Evolutionary conservation across 2,797 vertebrate genomes (phyloP), one percentile per base, ranked within the genome.

Genomic region (Thalassophryne amazonica): DNA sequence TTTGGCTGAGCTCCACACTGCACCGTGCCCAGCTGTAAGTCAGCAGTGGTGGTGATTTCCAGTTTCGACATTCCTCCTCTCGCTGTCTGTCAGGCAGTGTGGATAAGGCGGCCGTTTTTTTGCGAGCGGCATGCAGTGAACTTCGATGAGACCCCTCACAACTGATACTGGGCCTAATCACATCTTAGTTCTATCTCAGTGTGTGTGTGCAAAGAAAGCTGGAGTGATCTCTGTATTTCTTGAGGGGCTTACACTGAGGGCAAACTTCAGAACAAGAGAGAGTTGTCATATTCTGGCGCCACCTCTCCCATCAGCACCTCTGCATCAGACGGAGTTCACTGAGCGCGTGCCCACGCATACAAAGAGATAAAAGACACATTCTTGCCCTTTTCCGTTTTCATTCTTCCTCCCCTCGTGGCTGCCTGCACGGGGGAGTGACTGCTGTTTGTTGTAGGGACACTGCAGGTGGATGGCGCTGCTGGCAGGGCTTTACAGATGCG

Each of bases 131-230:
- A 35, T 46, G 69, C 73, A 64, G 35, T 70, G 75, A 76, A 83
- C 81, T 83, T 55, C 80, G 73, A 78, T 73, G 79, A 71, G 61
- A 76, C 52, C 59, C 54, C 52, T 80, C 69, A 77, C 69, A 63
- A 73, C 73, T 87, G 86, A 86, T 86, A 86, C 75, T 69, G 69
- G 34, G 72, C 68, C 80, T 86, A 83, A 88, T 88, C 76, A 81
- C 84, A 76, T 83, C 76, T 82, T 81, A 87, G 73, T 58, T 66
- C 52, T 55, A 71, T 85, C 59, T 55, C 23, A 21, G 41, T 59
- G 43, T 52, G 47, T 73, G 54, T 46, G 19, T 46, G 46, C 66
- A 50, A 47, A 55, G 52, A 75, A 78, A 74, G 68, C 60, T 59
- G 70, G 68, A 66, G 63, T 80, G 80, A 82, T 84, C 69, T 79